Evolutionary conservation across 2,113 vertebrate genomes (phyloP).

Genomic region (Hydropotes inermis): DNA sequence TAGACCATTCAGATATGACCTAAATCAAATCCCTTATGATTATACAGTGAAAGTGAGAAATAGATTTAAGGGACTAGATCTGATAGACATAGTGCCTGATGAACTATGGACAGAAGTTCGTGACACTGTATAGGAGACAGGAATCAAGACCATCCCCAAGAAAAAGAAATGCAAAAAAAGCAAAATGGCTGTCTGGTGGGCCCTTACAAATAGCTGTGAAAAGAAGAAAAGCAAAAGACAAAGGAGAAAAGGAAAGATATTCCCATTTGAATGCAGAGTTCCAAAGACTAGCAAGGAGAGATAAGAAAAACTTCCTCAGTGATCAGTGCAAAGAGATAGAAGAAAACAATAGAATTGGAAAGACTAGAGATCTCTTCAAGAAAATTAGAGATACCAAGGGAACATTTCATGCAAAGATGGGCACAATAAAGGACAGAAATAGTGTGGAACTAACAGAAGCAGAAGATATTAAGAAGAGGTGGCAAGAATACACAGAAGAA

Average conservation of each 20-base stretch:
- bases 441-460: background rate
- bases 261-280: too few species aligned
- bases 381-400: background rate
- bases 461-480: background rate
- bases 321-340: too few species aligned
- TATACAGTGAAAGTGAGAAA: background rate
- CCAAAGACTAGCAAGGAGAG: too few species aligned
- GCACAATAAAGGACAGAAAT: background rate
- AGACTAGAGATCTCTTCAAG: too few species aligned
- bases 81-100: background rate
- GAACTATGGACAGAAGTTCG: background rate
- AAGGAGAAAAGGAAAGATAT: too few species aligned
- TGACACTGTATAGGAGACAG: background rate
- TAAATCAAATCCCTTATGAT: background rate
- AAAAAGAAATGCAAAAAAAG: background rate
- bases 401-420: background rate
- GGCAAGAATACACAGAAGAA: background rate
- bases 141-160: background rate
- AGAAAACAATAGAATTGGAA: too few species aligned
- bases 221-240: too few species aligned
- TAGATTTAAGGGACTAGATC: background rate
- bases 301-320: too few species aligned
- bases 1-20: background rate
- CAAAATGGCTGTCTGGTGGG: background rate
- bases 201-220: too few species aligned